Percentiles rank a stretch among this genome's conserved stretches.
phyloP scores from a whole-genome alignment of 1,140 invertebrate species.

The Ceratosolen fusciceps region DNA sequence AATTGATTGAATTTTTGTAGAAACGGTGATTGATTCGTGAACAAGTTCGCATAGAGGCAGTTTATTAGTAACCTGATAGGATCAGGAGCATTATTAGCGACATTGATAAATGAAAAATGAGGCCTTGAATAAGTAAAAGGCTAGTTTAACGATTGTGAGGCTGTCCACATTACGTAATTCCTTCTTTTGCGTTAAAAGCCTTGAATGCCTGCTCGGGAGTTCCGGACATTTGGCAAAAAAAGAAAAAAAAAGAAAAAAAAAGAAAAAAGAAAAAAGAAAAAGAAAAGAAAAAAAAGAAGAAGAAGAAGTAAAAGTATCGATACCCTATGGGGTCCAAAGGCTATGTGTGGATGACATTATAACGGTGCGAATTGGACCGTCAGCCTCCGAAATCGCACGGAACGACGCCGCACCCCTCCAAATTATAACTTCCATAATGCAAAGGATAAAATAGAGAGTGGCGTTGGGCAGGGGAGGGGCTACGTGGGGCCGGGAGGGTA shows the following conservation, averaged over 20 bases:
- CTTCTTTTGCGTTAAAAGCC: slow-evolving; percentile 8
- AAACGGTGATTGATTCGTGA: neutral
- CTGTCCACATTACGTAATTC: slow-evolving; percentile 18
- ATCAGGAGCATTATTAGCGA: neutral
- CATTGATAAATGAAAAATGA: neutral
- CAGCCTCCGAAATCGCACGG: neutral
- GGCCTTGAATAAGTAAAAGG: neutral
- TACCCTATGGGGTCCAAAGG: neutral
- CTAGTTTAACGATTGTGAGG: neutral
- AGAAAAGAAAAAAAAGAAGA: too few relatives aligned
- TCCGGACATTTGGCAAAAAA: too few relatives aligned
- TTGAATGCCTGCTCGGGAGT: too few relatives aligned
- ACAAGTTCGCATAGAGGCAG: neutral
- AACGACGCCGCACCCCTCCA: neutral
- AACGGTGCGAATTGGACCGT: slow-evolving; percentile 33
- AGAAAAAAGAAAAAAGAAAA: too few relatives aligned
- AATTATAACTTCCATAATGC: slow-evolving; percentile 28
- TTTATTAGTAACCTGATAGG: neutral
- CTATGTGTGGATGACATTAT: slow-evolving; percentile 6
- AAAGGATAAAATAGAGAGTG: neutral
- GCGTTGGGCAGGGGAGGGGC: too few relatives aligned
- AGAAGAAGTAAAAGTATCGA: too few relatives aligned
- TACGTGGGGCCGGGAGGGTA: too few relatives aligned
- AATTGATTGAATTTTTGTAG: neutral
- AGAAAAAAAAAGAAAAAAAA: too few relatives aligned